Evolutionary conservation across 53 echinoderm and acorn worm species (phyloP), one percentile per base, ranked within the genome.

Genomic region (Zoroaster sp.): DNA sequence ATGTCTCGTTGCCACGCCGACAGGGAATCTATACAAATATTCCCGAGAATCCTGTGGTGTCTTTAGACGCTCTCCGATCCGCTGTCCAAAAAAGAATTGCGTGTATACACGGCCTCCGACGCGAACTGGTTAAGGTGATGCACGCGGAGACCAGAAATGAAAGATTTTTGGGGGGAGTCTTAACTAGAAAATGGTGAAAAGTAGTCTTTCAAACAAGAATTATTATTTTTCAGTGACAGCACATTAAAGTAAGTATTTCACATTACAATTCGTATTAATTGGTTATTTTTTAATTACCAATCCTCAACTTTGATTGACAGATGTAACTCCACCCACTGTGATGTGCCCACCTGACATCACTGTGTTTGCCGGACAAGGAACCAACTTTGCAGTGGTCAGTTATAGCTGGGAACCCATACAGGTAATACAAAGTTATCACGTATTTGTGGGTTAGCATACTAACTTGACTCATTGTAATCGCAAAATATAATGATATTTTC

Each of bases 331-430:
- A 25, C 45, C 89, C 18, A 63, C 37, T 38, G 41, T 89, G 89
- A 69, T 39, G 30, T 91, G 91, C 40, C 91, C 91, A 15, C 18
- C 40, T 35, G 39, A 74, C 68, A 86, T 34, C 59, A 46, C 68
- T 5, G 59, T 66, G 44, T 86, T 85, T 75, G 86, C 91, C 35
- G 86, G 69, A 34, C 66, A 67, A 23, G 86, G 86, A 15, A 33
- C 75, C 40, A 76, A 6, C 69, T 91, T 75, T 47, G 59, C 32
- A 13, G 86, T 49, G 5, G 32, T 79, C 10, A 35, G 14, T 79
- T 89, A 89, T 38, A 71, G 69, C 15, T 89, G 89, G 89, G 89
- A 89, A 69, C 89, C 88, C 34, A 46, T 88, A 23, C 68, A 54
- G 88, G 88, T 88, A 77, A 33, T 25, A 15, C n/a, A n/a, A n/a